Evolutionary conservation across 2,888 invertebrate genomes (phyloP), one percentile per base, ranked within the genome.

Genomic region (Vesta saturnalis): DNA sequence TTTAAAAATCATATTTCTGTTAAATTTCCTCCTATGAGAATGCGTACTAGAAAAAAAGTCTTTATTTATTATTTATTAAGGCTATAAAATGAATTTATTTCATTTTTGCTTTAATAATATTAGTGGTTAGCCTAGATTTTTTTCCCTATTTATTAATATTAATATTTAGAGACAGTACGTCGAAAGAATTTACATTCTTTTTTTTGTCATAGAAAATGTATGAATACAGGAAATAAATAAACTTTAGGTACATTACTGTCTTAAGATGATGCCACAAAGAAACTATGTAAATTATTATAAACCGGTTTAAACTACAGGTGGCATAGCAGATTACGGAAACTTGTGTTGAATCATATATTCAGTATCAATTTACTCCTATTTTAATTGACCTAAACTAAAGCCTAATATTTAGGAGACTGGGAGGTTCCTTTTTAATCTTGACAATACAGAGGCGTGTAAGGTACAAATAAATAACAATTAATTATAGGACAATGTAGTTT

Each of bases 291-390:
- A 67, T 63, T 67, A 49, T 19, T 67, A 60, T 39, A 67, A 67
- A 67, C 67, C 57, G 62, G 67, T 67, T 67, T 67, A 47, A 35
- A 54, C 43, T 49, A 23, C 58, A 62, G 62, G 62, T 59, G 62
- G 54, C 59, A 16, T 19, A 19, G 49, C 19, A 30, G 66, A 60
- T 65, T 65, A 55, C 22, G 60, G 16, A 49, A 54, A 47, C 21
- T 10, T 49, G 16, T 47, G 66, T 56, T 65, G 54, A 56, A 65
- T 65, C 55, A 59, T 52, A 16, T 14, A 52, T 49, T 49, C 52
- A 56, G 15, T 39, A 39, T 4, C 39, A 39, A 39, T 39, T 19
- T 16, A 52, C n/a, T 18, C 52, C 12, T 8, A 59, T 46, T 59
- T 59, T 59, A 59, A 59, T 59, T 59, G 22, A 49, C 15, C 2